Percentiles rank a stretch among this genome's conserved stretches.
Conservation (phyloP, 2,888 invertebrate genomes). For the Frankliniella fusca region DNA sequence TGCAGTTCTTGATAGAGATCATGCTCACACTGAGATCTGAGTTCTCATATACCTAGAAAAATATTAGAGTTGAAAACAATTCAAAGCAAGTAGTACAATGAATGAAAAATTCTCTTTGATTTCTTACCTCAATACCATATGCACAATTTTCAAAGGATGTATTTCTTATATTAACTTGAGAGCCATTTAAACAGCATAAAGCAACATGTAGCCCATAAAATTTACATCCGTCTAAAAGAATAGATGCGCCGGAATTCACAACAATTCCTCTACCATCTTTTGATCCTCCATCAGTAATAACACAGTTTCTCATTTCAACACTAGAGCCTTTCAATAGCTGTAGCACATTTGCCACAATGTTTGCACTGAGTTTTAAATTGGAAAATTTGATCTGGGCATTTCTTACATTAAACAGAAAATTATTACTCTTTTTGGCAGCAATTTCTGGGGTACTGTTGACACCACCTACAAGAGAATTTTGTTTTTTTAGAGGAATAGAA, state of each 20-base stretch:
- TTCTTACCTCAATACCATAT: not conserved
- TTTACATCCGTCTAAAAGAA: not conserved
- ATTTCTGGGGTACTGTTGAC: not conserved
- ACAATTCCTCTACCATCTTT: not conserved
- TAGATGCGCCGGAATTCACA: not conserved
- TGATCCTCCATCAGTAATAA: not conserved
- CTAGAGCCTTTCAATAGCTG: not conserved
- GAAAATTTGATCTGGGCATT: not conserved
- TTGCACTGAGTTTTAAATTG: not conserved
- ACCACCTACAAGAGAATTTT: not conserved
- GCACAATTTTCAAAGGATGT: not conserved
- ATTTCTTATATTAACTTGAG: not conserved
- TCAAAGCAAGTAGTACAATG: not conserved
- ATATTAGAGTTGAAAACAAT: not conserved
- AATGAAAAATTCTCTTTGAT: not conserved
- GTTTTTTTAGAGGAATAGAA: not conserved
- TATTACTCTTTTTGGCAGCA: not conserved
- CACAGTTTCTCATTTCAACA: not conserved
- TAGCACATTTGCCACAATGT: not conserved
- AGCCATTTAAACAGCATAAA: not conserved
- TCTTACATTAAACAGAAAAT: not conserved
- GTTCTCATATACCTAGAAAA: not conserved
- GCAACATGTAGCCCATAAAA: constrained; percentile 1
- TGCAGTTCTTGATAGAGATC: not conserved
- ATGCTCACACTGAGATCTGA: not conserved